A percentile compares a stretch with the other conserved stretches of the same genome.
phyloP scores from a whole-genome alignment of 37 sponge, comb jelly and placozoan genomes.

The Ianthella basta region DNA sequence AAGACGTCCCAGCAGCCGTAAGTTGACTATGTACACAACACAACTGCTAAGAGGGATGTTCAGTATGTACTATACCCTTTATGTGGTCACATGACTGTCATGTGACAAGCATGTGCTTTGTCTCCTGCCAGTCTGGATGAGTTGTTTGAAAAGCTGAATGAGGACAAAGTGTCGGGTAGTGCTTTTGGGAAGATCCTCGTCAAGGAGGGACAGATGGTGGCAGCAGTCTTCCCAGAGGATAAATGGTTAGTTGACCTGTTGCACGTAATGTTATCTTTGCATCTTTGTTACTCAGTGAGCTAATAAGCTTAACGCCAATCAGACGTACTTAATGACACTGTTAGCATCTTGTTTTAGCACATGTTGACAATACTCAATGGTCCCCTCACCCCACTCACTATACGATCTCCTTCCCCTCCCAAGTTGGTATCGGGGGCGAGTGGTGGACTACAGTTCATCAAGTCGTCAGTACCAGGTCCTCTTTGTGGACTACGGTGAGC shows the following conservation, averaged over 20 bases:
- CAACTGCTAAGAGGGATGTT: too few relatives aligned
- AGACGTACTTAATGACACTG: not conserved
- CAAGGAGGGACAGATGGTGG: constrained; percentile 11
- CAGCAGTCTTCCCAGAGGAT: constrained; percentile 13
- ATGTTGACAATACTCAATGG: not conserved
- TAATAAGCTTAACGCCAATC: not conserved
- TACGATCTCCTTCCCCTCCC: not conserved
- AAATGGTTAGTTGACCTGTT: not conserved
- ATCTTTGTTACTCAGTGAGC: constrained; percentile 9
- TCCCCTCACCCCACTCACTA: not conserved
- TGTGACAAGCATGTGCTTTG: too few relatives aligned
- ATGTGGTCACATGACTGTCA: too few relatives aligned
- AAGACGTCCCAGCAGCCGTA: not conserved
- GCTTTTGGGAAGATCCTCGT: not conserved
- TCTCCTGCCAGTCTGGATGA: not conserved
- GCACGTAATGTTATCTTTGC: constrained; percentile 24
- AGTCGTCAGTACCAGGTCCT: constrained; percentile 34
- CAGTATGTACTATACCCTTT: too few relatives aligned
- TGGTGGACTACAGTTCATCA: constrained; percentile 31
- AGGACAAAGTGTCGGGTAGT: not conserved
- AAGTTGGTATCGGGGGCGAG: constrained; percentile 67
- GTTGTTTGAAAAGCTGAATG: constrained; percentile 1
- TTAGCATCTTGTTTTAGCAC: not conserved
- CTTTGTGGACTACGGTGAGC: constrained; percentile 80
- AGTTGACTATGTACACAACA: not conserved